Conservation (phyloP, 2,888 invertebrate genomes). For the Drosophila incognita region DNA sequence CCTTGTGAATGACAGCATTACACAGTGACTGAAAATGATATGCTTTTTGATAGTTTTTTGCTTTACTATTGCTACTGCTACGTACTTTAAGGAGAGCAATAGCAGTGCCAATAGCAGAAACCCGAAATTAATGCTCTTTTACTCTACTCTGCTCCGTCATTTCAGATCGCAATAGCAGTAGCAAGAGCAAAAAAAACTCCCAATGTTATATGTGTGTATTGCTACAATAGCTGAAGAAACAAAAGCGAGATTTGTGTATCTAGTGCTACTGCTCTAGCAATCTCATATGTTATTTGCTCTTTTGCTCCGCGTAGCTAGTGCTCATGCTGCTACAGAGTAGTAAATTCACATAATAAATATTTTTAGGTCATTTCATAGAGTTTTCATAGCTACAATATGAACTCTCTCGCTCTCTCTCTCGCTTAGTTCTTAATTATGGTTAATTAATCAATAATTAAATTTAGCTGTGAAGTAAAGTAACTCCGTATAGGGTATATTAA, state of each 20-base stretch:
- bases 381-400: neutral
- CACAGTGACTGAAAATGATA: neutral
- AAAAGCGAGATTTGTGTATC: neutral
- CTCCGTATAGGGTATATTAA: conserved; percentile 1
- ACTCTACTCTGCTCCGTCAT: neutral
- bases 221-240: neutral
- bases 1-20: neutral
- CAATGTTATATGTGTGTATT: neutral
- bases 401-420: too few relatives aligned
- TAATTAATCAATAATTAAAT: neutral
- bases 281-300: neutral
- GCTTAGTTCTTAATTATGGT: neutral
- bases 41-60: neutral
- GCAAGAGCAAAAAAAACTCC: neutral
- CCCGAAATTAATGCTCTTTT: neutral
- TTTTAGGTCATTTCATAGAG: neutral
- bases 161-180: neutral
- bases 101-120: neutral
- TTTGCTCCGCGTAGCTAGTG: neutral
- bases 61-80: neutral
- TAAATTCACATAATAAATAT: neutral
- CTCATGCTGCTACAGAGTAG: neutral
- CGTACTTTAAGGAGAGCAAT: neutral
- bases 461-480: neutral
- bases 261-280: neutral